Conservation (phyloP, 35 echinoderm and acorn worm species). For the Diadema setosum region DNA sequence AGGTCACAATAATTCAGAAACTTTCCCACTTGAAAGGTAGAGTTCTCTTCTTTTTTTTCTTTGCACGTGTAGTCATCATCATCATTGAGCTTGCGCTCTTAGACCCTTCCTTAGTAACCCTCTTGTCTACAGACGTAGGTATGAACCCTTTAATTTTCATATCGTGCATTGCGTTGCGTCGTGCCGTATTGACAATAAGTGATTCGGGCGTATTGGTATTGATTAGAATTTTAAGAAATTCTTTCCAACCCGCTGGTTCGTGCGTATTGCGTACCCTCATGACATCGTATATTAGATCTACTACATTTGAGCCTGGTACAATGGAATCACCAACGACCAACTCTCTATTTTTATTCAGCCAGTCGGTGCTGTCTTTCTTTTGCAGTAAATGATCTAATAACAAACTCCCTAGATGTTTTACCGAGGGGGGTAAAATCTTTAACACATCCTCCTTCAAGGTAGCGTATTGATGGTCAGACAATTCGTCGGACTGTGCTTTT, state of each 20-base stretch:
- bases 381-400: not conserved
- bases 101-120: too few relatives aligned
- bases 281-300: slow-evolving; percentile 20
- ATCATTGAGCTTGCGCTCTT: too few relatives aligned
- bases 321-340: not conserved
- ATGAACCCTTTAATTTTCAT: too few relatives aligned
- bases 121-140: too few relatives aligned
- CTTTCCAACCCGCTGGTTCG: not conserved
- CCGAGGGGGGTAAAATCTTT: not conserved
- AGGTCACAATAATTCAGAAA: too few relatives aligned
- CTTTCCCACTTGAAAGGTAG: too few relatives aligned
- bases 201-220: not conserved
- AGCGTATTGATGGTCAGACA: not conserved
- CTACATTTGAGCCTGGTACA: slow-evolving; percentile 8
- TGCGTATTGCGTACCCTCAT: not conserved
- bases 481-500: not conserved
- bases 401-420: not conserved
- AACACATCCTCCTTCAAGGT: not conserved
- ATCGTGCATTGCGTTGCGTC: too few relatives aligned
- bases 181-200: too few relatives aligned
- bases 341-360: slow-evolving; percentile 2
- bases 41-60: too few relatives aligned
- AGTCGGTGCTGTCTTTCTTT: not conserved
- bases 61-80: too few relatives aligned
- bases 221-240: not conserved